Evolutionary conservation across 2,797 vertebrate genomes (phyloP), one percentile per base, ranked within the genome.

Genomic region (Melanotaenia parkinsoni): DNA sequence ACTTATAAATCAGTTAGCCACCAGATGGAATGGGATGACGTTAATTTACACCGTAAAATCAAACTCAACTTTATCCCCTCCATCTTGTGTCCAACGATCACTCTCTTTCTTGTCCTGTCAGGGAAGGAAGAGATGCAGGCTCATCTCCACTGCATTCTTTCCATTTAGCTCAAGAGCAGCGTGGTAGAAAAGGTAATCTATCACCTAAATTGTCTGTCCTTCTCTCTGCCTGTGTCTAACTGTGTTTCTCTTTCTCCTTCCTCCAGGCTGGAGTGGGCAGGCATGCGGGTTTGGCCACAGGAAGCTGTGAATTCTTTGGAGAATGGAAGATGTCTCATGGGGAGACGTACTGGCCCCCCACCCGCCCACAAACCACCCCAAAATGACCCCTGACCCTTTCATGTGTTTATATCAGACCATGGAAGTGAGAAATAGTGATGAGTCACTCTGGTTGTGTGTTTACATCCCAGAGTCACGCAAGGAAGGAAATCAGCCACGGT

Each of bases 351-450:
- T 72, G 79, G 18, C 40, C 75, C 78, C 59, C 75, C 76, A 53
- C 78, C 80, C 86, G 76, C 89, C 84, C 87, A 81, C 86, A 84
- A 84, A 74, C 85, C 79, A 89, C 83, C 85, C 80, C 66, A 76
- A 76, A 82, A 79, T 87, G 90, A 95, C 93, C 93, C 84, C 85
- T 93, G 93, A 93, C 92, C 93, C 86, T 86, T 86, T 72, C 82
- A 71, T 83, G 79, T 93, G 91, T 94, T 94, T 94, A 94, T 91
- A 93, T 92, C 93, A 89, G 91, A 89, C 82, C 83, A 72, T 94
- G 89, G 91, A 95, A 92, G 90, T 93, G 88, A 93, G 87, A 94
- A 93, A 92, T 92, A 91, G 91, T 93, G 93, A 93, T 94, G 93
- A 93, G 92, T 93, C 94, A 93, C 90, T 89, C 88, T 80, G 88